Percentiles rank a stretch among this genome's conserved stretches.
These are phyloP conservation scores for Vulpes ferrilata DNA, from an alignment of 2,113 vertebrate species.

Conservation along the genomic window DNA sequence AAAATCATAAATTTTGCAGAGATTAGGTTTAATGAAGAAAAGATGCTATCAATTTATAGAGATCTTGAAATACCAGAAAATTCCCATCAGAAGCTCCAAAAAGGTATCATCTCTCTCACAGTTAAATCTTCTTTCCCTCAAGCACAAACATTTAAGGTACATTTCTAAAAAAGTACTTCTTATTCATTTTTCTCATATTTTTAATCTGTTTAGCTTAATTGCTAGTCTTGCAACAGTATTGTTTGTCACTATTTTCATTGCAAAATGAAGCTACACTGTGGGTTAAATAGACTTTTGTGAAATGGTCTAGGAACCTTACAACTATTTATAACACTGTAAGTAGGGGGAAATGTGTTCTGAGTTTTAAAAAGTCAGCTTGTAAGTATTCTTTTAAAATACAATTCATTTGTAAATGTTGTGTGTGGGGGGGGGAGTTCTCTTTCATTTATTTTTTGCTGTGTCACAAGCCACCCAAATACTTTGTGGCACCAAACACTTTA, in stretches of 20 bases:
- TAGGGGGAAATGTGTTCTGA: not conserved
- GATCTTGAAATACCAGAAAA: not conserved
- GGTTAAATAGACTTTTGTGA: constrained; percentile 50
- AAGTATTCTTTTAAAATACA: not conserved
- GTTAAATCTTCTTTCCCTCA: not conserved
- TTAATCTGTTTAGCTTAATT: constrained; percentile 55
- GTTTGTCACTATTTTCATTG: constrained; percentile 43
- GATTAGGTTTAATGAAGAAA: not conserved
- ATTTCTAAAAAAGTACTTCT: not conserved
- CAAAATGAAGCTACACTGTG: constrained; percentile 29
- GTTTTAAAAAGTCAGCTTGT: constrained; percentile 4
- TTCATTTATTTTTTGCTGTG: not conserved
- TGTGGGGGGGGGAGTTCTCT: not conserved
- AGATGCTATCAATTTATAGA: not conserved
- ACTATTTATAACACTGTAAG: constrained; percentile 50
- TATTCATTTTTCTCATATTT: constrained; percentile 40
- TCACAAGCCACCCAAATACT: not conserved
- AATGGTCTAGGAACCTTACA: not conserved
- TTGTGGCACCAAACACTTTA: not conserved
- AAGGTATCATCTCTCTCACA: not conserved
- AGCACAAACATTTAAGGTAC: not conserved
- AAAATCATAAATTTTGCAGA: not conserved
- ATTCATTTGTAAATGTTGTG: not conserved
- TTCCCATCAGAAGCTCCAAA: not conserved
- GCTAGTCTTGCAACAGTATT: not conserved